Base-by-base conservation (phyloP, 2,113 vertebrate genomes). In the Bubo blakistoni region DNA sequence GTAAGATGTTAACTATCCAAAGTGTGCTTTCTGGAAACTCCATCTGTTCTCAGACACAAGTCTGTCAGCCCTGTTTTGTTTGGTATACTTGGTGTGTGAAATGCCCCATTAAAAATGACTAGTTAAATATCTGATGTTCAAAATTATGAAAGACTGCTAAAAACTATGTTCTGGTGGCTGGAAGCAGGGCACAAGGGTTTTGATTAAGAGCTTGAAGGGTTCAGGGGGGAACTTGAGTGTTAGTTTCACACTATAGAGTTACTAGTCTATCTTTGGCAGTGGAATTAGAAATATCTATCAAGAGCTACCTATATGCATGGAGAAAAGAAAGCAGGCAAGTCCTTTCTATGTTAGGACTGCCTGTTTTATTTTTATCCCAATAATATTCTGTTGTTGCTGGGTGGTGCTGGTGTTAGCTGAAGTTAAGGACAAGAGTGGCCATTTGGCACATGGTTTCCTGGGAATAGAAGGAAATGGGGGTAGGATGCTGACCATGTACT, bases 1-100 rank as follows among this genome's bases (percentile, higher is more conserved):
- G 99, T 99, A 97, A 97, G 98, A 16, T 19, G 19, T 29, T 58
- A 2, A 27, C 30, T 22, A n/a, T 55, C 72, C 40, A 40, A 29
- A 77, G 34, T 4, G 13, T 38, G 25, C 30, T 49, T 12, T 70
- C 65, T 36, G 47, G 38, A 78, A 62, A 25, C 36, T 13, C 40
- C 11, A 29, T 55, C 34, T 30, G 2, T 81, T 82, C 30, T 69
- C 72, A 16, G 8, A 10, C 36, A 55, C 38, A 44, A 62, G 7
- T 29, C 67, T 78, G 34, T 46, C 86, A 78, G 81, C 44, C 16
- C 38, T 62, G 12, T 26, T 72, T 7, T 13, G 15, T 73, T 63
- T 81, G 34, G n/a, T 47, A 21, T 61, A 10, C 20, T 21, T 55
- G 19, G 17, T 76, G 38, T 25, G 7, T 86, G 19, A 88, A 91